Percentiles rank a stretch among this genome's conserved stretches.
Evolutionary conservation across 2,888 invertebrate species (phyloP).

Genomic region (Adela reaumurella): DNA sequence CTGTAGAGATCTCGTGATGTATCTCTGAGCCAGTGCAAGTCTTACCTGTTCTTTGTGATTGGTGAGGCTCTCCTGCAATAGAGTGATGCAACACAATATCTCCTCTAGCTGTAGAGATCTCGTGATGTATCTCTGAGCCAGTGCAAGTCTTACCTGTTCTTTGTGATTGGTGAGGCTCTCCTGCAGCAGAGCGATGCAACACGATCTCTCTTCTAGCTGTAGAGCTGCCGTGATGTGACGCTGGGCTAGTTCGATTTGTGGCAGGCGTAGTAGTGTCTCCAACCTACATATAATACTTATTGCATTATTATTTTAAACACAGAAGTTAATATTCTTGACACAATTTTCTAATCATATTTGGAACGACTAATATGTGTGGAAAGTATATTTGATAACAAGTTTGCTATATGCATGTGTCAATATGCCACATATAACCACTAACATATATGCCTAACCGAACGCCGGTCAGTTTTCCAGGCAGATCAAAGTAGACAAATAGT

Average conservation of each 20-base stretch:
- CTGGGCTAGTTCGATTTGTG: constrained; percentile 59
- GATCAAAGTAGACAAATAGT: no score
- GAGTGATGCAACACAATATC: constrained; percentile 53
- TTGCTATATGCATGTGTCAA: neutral
- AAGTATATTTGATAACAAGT: neutral
- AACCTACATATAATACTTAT: constrained; percentile 31
- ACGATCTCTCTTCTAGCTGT: constrained; percentile 58
- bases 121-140: constrained; percentile 60
- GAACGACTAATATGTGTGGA: neutral
- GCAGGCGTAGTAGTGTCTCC: constrained; percentile 52
- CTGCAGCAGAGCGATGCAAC: constrained; percentile 56
- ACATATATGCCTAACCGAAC: no score
- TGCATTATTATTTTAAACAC: neutral
- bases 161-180: constrained; percentile 54
- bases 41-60: constrained; percentile 53
- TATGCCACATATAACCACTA: neutral
- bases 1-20: constrained; percentile 59
- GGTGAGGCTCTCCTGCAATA: constrained; percentile 58
- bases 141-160: constrained; percentile 58
- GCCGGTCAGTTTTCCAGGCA: no score
- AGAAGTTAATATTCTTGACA: no score
- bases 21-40: constrained; percentile 60
- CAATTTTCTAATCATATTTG: no score
- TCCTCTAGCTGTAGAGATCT: constrained; percentile 60
- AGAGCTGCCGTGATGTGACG: constrained; percentile 58